These are phyloP conservation scores for crab-eating macaque (Macaca fascicularis) DNA, from an alignment of 2,113 vertebrate genomes.

Conservation along the genomic window DNA sequence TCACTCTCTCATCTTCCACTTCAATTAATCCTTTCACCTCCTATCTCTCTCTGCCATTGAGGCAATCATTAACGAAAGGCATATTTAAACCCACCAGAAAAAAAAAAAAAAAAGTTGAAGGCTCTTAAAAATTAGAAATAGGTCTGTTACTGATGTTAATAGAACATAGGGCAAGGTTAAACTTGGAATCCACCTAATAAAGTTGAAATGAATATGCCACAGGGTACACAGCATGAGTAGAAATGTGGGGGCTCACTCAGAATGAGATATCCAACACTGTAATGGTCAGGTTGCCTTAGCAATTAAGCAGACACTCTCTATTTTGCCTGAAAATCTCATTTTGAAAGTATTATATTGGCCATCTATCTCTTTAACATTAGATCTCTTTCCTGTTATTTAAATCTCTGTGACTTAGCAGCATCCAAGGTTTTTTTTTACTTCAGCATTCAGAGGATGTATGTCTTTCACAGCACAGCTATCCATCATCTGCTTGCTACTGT, in stretches of 20 bases:
- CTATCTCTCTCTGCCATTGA: neutral
- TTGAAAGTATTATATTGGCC: neutral
- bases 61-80: neutral
- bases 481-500: neutral
- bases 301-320: slow-evolving; percentile 18
- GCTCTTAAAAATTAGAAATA: slow-evolving; percentile 50
- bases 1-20: neutral
- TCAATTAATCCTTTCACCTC: neutral
- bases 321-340: neutral
- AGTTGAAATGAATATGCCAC: neutral
- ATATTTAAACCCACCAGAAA: slow-evolving; percentile 25
- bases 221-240: neutral
- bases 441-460: neutral
- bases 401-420: neutral
- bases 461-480: neutral
- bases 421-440: neutral
- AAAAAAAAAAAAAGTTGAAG: slow-evolving; percentile 12
- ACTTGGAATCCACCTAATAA: slow-evolving; percentile 10
- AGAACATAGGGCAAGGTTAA: slow-evolving; percentile 22
- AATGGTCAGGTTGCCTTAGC: neutral
- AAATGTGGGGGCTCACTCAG: neutral
- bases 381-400: neutral
- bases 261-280: neutral
- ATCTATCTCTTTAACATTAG: neutral
- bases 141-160: neutral